Conservation (phyloP, 1,140 invertebrate species). For the Lanistes nyassanus region DNA sequence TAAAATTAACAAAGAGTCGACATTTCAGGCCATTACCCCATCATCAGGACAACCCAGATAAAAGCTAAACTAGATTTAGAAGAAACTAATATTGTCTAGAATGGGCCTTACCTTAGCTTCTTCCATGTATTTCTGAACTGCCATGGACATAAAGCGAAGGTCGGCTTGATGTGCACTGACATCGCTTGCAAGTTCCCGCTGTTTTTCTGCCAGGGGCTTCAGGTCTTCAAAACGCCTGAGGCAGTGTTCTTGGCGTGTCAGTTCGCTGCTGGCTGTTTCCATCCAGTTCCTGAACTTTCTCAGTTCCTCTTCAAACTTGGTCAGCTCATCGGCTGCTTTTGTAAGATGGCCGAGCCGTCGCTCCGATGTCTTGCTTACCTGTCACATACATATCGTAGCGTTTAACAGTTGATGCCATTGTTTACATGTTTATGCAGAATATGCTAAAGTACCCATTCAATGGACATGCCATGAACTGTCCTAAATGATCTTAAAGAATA, state of each 20-base stretch:
- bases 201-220: conserved; percentile 76
- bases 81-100: too few species aligned
- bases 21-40: too few species aligned
- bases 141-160: conserved; percentile 92
- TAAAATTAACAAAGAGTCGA: too few species aligned
- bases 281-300: conserved; percentile 84
- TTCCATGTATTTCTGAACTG: conserved; percentile 93
- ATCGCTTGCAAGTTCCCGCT: conserved; percentile 86
- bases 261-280: conserved; percentile 78
- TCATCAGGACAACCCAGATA: too few species aligned
- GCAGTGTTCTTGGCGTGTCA: conserved; percentile 70
- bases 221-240: conserved; percentile 51
- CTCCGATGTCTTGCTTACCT: conserved; percentile 53
- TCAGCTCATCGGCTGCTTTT: conserved; percentile 86
- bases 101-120: conserved; percentile 80
- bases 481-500: too few species aligned
- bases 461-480: too few species aligned
- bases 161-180: conserved; percentile 95
- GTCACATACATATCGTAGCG: neutral
- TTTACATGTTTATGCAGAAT: too few species aligned
- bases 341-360: conserved; percentile 71
- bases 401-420: neutral
- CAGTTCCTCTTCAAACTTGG: conserved; percentile 82
- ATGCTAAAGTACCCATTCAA: too few species aligned
- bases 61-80: too few species aligned